These are phyloP conservation scores for Rhincodon typus DNA, from an alignment of 2,797 vertebrate genomes.

Conservation along the genomic window DNA sequence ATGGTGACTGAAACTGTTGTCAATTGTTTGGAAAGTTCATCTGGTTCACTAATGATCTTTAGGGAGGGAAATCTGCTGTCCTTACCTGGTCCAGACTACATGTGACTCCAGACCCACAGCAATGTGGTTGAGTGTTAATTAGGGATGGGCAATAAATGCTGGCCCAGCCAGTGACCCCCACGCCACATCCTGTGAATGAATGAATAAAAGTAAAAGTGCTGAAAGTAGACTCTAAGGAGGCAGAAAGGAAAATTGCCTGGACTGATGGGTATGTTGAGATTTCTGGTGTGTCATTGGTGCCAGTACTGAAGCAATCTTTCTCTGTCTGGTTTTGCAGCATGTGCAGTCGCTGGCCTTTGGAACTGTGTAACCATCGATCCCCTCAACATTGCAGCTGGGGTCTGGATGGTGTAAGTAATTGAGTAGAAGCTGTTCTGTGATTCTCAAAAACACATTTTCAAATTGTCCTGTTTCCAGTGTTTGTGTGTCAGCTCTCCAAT, in stretches of 20 bases:
- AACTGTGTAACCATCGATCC: constrained; percentile 90
- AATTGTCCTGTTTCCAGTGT: background rate
- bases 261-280: too few relatives aligned
- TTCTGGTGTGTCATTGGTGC: background rate
- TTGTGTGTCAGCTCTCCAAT: background rate
- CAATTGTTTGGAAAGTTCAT: background rate
- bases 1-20: background rate
- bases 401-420: constrained; percentile 95
- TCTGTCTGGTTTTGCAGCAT: constrained; percentile 60
- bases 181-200: too few relatives aligned
- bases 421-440: background rate
- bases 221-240: background rate
- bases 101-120: too few relatives aligned
- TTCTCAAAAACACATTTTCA: background rate
- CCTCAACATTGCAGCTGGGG: constrained; percentile 85
- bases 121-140: too few relatives aligned
- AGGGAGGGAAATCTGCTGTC: too few relatives aligned
- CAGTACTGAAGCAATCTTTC: background rate
- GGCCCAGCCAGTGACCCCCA: too few relatives aligned
- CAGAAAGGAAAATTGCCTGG: background rate
- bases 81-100: too few relatives aligned
- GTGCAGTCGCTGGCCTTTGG: constrained; percentile 83
- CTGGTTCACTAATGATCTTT: too few relatives aligned
- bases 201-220: too few relatives aligned
- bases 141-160: too few relatives aligned